Evolutionary conservation across 2,888 invertebrate genomes (phyloP), one percentile per base, ranked within the genome.

Genomic region (Lypha dubia): DNA sequence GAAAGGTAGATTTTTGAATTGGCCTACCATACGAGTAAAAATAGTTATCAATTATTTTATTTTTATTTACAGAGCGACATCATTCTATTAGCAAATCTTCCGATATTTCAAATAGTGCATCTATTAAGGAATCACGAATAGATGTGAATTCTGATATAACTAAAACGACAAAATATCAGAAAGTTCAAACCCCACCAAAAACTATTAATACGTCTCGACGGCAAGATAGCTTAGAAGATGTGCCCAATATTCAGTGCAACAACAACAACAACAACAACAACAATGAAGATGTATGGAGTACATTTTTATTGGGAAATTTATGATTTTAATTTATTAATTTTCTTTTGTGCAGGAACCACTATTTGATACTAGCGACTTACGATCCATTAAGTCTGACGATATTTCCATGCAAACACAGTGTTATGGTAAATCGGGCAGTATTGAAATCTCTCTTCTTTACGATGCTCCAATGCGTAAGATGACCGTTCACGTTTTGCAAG

Each of bases 401-500:
- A 89, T 91, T 84, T 88, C 87, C 87, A 94, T 91, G 90, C 93
- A 91, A 89, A 95, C 92, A 92, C 87, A 91, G 79, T 87, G 88
- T 46, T 81, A 87, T 51, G 89, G 90, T 0, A 93, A 94, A 85
- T 95, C 96, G 87, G 97, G 98, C 7, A 95, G 95, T 85, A 93
- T 98, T 86, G 98, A 98, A 92, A 95, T 98, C 83, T 97, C 97
- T 8, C 94, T 98, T 89, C 93, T 97, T 41, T 98, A 98, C 91
- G 98, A 98, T 91, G 96, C 97, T 15, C 97, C 97, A 8, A 96
- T 97, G 93, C 94, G 97, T 82, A 97, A 96, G 93, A 97, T 98
- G 97, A 97, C 97, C 58, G 96, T 98, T 28, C 97, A 97, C 89
- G 95, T 98, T 73, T 93, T 98, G 86, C 98, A 98, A 92, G 98